Conservation (phyloP, 2,113 vertebrate genomes). For the Chrysemys picta region DNA sequence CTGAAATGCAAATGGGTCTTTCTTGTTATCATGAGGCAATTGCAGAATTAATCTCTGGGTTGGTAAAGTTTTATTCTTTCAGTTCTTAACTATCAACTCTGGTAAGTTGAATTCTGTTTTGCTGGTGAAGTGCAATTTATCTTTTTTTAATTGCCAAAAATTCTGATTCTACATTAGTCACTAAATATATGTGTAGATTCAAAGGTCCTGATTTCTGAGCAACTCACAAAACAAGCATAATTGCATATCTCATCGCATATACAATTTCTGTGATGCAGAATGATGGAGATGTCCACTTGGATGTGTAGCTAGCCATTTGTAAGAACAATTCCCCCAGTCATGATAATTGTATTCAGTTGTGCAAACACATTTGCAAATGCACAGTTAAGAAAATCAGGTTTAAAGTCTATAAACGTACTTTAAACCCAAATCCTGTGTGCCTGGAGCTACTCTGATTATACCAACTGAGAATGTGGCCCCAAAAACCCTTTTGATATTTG, state of each 20-base stretch:
- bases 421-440: neutral
- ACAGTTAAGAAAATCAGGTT: neutral
- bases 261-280: fast-evolving
- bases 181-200: neutral
- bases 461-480: neutral
- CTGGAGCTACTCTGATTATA: neutral
- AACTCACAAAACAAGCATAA: fast-evolving
- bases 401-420: neutral
- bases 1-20: neutral
- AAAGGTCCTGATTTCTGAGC: neutral
- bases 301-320: neutral
- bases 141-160: neutral
- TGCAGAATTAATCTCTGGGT: neutral
- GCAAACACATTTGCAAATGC: fast-evolving
- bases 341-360: neutral
- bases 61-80: neutral
- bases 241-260: fast-evolving
- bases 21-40: fast-evolving
- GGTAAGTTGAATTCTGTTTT: neutral
- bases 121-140: neutral
- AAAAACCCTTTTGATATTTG: neutral
- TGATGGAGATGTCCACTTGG: neutral
- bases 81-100: neutral
- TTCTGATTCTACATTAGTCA: neutral
- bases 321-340: neutral